Evolutionary conservation across 1,140 invertebrate genomes (phyloP).

Genomic region (Temnothorax curvispinosus): DNA sequence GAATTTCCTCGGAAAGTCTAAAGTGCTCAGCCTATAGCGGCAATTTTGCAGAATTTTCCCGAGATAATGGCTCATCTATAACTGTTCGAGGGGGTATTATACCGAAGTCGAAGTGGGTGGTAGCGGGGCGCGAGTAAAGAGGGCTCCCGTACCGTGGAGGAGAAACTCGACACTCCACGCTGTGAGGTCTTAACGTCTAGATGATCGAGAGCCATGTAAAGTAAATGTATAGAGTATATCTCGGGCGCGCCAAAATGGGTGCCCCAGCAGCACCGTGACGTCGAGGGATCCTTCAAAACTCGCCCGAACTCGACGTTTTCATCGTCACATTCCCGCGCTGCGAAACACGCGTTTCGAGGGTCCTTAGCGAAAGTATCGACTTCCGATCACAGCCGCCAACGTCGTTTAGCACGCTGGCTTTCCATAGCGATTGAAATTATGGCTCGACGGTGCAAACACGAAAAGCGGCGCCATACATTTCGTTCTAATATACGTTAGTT

Average conservation of each 20-base stretch:
- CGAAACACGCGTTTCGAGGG: slow-evolving; percentile 48
- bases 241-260: slow-evolving; percentile 17
- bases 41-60: slow-evolving; percentile 50
- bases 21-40: slow-evolving; percentile 11
- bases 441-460: slow-evolving; percentile 3
- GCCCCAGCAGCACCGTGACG: slow-evolving; percentile 21
- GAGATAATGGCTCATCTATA: slow-evolving; percentile 58
- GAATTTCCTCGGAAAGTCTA: slow-evolving; percentile 18
- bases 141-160: not conserved
- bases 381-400: slow-evolving; percentile 47
- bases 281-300: slow-evolving; percentile 60
- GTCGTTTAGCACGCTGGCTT: slow-evolving; percentile 30
- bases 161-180: slow-evolving; percentile 45
- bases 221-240: slow-evolving; percentile 49
- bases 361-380: slow-evolving; percentile 53
- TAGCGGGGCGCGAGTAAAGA: slow-evolving; percentile 18
- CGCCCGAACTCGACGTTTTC: slow-evolving; percentile 43
- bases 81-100: slow-evolving; percentile 45
- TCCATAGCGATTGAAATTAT: slow-evolving; percentile 34
- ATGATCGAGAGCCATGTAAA: slow-evolving; percentile 68
- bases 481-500: slow-evolving; percentile 43
- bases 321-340: slow-evolving; percentile 46
- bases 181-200: slow-evolving; percentile 48
- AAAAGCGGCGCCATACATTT: not conserved
- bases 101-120: slow-evolving; percentile 12